Evolutionary conservation across 2,113 vertebrate genomes (phyloP).

Genomic region (Sphaerodactylus townsendi): DNA sequence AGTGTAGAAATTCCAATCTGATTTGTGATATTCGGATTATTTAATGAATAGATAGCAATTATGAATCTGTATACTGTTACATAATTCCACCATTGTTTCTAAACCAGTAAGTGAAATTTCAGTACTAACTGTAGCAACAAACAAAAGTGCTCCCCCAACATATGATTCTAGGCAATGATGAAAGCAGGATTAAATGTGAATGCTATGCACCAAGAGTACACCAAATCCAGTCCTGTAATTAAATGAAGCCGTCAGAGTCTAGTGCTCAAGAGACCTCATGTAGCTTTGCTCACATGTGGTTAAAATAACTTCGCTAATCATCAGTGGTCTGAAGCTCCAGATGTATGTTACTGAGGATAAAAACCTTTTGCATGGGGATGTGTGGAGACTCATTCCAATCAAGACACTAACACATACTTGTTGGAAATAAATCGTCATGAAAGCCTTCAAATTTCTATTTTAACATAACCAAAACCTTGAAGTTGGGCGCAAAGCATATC

Average conservation of each 20-base stretch:
- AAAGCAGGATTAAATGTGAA: constrained; percentile 63
- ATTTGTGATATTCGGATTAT: constrained; percentile 20
- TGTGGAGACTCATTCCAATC: too few relatives aligned
- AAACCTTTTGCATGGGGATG: too few relatives aligned
- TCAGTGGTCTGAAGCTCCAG: background rate
- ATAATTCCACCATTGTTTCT: constrained; percentile 37
- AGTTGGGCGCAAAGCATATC: too few relatives aligned
- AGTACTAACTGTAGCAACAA: constrained; percentile 31
- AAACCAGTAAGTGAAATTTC: constrained; percentile 52
- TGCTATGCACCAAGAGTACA: constrained; percentile 57
- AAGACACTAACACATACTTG: too few relatives aligned
- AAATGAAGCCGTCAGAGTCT: constrained; percentile 49
- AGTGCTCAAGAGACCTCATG: constrained; percentile 35
- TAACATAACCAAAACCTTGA: too few relatives aligned
- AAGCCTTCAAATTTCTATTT: too few relatives aligned
- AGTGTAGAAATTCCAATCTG: constrained; percentile 18
- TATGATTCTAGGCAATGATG: constrained; percentile 46
- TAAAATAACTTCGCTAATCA: constrained; percentile 6
- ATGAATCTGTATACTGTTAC: constrained; percentile 32
- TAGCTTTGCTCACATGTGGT: constrained; percentile 30
- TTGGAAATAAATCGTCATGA: too few relatives aligned
- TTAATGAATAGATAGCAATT: constrained; percentile 22
- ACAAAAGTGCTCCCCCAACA: constrained; percentile 55
- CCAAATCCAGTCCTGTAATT: constrained; percentile 67
- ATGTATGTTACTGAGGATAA: background rate